Evolutionary conservation across 1,140 invertebrate genomes (phyloP), one percentile per base, ranked within the genome.

Genomic region (Hyposmocoma kahamanoa): DNA sequence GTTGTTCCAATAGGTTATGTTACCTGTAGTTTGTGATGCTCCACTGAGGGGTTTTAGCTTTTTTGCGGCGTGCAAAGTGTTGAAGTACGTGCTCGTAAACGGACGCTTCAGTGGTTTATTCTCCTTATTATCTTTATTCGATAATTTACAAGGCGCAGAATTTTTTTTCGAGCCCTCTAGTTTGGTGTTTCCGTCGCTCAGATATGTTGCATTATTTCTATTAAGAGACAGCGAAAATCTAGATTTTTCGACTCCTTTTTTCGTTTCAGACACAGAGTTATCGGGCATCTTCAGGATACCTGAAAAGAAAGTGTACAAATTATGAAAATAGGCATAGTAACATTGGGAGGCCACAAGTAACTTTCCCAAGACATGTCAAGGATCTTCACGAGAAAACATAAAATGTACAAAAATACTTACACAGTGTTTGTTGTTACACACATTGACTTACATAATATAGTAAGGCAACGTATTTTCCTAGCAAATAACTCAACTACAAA

Each of bases 241-340:
- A 48, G 69, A 45, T 76, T 75, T 86, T 50, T 75, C 71, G 50
- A 74, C 74, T 70, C 72, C 74, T 80, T 83, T 80, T 75, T 80
- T 85, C 45, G 62, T 77, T 83, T 79, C 78, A 50, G 70, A 63
- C 46, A 73, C 61, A 67, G 68, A 77, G 67, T 85, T 85, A 76
- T 84, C 71, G 80, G 77, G 82, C 84, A 87, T 87, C 81, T 85
- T 87, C 82, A 84, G 84, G 59, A 82, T 73, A 84, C 82, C 84
- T 87, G 71, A 10, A 76, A 85, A 59, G 50, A 38, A 34, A 50
- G 32, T 34, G 18, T 18, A 56, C 52, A 59, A 32, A 41, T 45
- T 46, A 59, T 55, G 59, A 61, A 67, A n/a, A n/a, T n/a, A n/a
- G n/a, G n/a, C n/a, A n/a, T n/a, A n/a, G n/a, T n/a, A n/a, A n/a